phyloP scores from a whole-genome alignment of 2,888 invertebrate genomes.

The Drosophila bunnanda region DNA sequence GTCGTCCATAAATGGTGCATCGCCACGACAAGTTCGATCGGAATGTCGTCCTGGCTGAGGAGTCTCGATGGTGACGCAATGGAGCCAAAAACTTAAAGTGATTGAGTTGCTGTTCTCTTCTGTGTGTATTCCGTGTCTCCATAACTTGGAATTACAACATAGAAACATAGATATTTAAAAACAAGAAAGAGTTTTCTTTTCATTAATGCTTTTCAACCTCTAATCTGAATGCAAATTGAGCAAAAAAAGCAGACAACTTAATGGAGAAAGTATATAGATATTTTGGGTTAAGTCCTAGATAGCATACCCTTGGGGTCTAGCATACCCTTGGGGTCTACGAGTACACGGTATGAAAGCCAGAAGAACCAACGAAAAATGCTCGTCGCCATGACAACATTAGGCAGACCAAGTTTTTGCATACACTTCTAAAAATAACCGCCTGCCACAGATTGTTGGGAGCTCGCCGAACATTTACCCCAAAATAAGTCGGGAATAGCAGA shows the following conservation, averaged over 20 bases:
- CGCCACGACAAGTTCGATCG: constrained; percentile 15
- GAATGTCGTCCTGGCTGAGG: constrained; percentile 19
- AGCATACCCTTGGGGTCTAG: no score
- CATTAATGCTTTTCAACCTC: no score
- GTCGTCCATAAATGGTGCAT: constrained; percentile 52
- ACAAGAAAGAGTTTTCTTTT: no score
- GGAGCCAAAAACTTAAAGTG: not conserved
- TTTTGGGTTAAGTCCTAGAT: no score
- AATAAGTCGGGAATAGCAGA: not conserved
- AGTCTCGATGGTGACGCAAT: constrained; percentile 6
- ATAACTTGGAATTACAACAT: not conserved
- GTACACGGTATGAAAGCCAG: not conserved
- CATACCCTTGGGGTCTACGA: not conserved
- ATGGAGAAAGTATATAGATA: no score
- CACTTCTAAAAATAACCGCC: constrained; percentile 19
- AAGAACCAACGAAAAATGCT: constrained; percentile 1
- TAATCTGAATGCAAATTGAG: not conserved
- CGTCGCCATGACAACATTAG: constrained; percentile 7
- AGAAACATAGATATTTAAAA: no score
- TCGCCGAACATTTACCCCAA: not conserved
- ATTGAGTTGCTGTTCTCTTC: not conserved
- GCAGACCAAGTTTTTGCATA: constrained; percentile 11
- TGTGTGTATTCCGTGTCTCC: no score
- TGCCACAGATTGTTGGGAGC: not conserved
- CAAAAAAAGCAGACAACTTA: not conserved